A percentile compares a stretch with the other conserved stretches of the same genome.
These are phyloP conservation scores for Sardina pilchardus DNA, from an alignment of 2,113 vertebrate species.

Conservation along the genomic window DNA sequence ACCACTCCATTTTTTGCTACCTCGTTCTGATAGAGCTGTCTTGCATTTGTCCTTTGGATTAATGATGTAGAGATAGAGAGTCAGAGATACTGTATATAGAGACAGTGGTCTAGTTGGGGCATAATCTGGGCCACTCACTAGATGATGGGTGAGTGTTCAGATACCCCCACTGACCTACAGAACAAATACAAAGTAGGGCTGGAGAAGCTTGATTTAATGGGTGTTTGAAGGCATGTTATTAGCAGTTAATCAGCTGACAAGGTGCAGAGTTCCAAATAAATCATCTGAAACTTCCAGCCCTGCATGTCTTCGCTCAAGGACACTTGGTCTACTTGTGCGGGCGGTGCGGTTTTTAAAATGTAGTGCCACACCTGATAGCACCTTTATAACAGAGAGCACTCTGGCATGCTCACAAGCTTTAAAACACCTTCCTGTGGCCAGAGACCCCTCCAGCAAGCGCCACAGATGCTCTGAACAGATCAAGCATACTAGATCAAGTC, in stretches of 20 bases:
- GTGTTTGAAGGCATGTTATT: background rate
- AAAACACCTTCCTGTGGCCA: background rate
- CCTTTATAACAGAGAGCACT: background rate
- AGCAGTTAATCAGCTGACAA: background rate
- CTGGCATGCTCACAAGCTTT: background rate
- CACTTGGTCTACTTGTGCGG: background rate
- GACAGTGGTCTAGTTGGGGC: background rate
- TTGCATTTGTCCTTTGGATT: background rate
- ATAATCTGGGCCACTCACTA: background rate
- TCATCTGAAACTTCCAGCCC: background rate
- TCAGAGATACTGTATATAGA: background rate
- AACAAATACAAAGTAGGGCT: background rate
- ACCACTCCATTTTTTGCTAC: background rate
- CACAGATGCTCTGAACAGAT: background rate
- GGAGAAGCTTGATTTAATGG: background rate
- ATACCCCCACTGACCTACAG: constrained; percentile 4
- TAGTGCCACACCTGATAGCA: background rate
- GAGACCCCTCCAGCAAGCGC: background rate
- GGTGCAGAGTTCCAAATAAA: background rate
- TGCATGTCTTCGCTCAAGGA: background rate
- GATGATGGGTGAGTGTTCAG: background rate
- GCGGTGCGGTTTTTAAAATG: background rate
- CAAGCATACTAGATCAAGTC: background rate
- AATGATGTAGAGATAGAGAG: background rate
- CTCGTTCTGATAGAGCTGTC: background rate